Evolutionary conservation across 2,113 vertebrate species (phyloP).

Genomic region (Todiramphus saurophagus): DNA sequence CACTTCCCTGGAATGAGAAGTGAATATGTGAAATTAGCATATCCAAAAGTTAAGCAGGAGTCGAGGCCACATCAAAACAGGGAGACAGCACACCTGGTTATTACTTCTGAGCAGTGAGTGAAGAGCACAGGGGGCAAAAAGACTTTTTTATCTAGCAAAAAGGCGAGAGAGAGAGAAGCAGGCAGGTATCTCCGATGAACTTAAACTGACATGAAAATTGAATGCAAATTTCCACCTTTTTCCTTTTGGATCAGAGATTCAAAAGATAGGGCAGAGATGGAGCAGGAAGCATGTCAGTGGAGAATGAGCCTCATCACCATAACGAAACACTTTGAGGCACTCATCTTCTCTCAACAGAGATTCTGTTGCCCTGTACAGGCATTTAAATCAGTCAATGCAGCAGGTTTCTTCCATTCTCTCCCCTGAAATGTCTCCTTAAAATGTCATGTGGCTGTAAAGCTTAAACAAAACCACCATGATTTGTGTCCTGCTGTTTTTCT

Average conservation of each 20-base stretch:
- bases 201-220: neutral
- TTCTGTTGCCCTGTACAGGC: neutral
- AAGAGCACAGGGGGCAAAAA: neutral
- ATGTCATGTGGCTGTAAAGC: neutral
- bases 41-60: neutral
- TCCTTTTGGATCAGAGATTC: neutral
- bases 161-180: neutral
- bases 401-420: neutral
- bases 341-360: neutral
- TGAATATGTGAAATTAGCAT: neutral
- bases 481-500: neutral
- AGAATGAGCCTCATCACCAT: neutral
- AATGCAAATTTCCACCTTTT: conserved; percentile 31
- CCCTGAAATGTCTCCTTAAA: neutral
- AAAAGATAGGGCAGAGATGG: neutral
- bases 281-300: neutral
- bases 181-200: neutral
- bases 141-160: neutral
- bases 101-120: neutral
- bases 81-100: neutral
- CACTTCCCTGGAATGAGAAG: neutral
- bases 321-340: conserved; percentile 6
- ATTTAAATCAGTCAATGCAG: neutral
- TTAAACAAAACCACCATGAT: neutral
- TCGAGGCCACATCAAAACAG: neutral